Evolutionary conservation across 2,888 invertebrate species (phyloP), one percentile per base, ranked within the genome.

Genomic region (Apoderus coryli): DNA sequence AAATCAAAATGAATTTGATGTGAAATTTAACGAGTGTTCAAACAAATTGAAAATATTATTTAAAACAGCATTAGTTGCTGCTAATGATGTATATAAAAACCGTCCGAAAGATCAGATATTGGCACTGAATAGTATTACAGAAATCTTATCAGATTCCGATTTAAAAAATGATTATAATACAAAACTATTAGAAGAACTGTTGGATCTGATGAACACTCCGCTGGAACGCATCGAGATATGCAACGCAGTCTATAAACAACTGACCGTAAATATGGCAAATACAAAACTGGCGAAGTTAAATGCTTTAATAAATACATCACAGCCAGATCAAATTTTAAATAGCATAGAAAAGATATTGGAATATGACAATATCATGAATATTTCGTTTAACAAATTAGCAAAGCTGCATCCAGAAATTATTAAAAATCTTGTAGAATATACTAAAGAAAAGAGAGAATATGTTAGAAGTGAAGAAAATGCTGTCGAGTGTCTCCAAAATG

Each of bases 391-490:
- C 51, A 72, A 72, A 39, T 64, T 78, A 36, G 67, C 71, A 1
- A 57, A 56, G 46, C 65, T 64, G 39, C 68, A 75, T 44, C 64
- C 71, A 0, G 65, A 64, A 36, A 54, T 78, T 27, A 52, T 76
- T 2, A 63, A 68, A 4, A 62, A 65, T 27, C 67, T 77, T 4
- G 54, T 75, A 6, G 61, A 64, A 14, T 67, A 69, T 36, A 67
- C 77, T 22, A 69, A 71, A 9, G 61, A 67, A 26, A 66, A 70
- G n/a, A 65, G 69, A 5, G 65, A 65, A 1, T 61, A 63, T 13
- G 61, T 73, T 0, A 65, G 63, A 45, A 69, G 69, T 3, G 76
- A 78, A 39, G 64, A 67, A 32, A 70, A 72, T 45, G 76, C 75
- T 1, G 63, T 67, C 2, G 72, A 74, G 46, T 64, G 67, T 2